Evolutionary conservation across 2,113 vertebrate genomes (phyloP), one percentile per base, ranked within the genome.

Genomic region (Strix aluco): DNA sequence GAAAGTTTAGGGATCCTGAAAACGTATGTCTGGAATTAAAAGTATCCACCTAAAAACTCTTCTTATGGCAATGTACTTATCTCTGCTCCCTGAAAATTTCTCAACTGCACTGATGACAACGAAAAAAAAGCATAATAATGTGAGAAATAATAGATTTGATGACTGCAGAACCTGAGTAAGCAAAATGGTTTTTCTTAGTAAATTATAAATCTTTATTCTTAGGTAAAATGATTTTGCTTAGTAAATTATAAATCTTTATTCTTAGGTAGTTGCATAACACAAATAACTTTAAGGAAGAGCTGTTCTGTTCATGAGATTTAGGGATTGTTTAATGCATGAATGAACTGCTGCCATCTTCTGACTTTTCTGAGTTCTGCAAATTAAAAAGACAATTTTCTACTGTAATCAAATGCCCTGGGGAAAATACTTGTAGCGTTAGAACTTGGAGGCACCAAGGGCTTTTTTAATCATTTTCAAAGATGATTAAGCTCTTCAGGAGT

Each of bases 261-360:
- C 72, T 93, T 93, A 74, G 13, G 13, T 69, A 36, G 75, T 97
- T 97, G 87, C 80, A 70, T 91, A 94, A 96, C 83, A 72, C 47
- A 66, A 88, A 79, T 80, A 80, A 84, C 59, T 97, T 95, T 74
- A 94, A 96, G 86, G 79, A 91, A 97, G 92, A 94, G 46, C 71
- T 85, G 51, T 40, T 96, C 93, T 86, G 30, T 88, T 94, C 75
- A 9, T 80, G 91, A 94, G 79, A 90, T 90, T 94, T 91, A 96
- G 46, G 54, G 81, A 92, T 89, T 59, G 88, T 92, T 95, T 96
- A 95, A 95, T 95, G 97, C 95, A 96, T 91, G 95, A 97, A 97
- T 97, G 96, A 98, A 78, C 92, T 97, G 96, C 96, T 97, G 97
- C 97, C 96, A 97, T 96, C 97, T 97, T 97, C 97, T 96, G 96